phyloP scores from a whole-genome alignment of 2,113 vertebrate species.

The Larimichthys polyactis region DNA sequence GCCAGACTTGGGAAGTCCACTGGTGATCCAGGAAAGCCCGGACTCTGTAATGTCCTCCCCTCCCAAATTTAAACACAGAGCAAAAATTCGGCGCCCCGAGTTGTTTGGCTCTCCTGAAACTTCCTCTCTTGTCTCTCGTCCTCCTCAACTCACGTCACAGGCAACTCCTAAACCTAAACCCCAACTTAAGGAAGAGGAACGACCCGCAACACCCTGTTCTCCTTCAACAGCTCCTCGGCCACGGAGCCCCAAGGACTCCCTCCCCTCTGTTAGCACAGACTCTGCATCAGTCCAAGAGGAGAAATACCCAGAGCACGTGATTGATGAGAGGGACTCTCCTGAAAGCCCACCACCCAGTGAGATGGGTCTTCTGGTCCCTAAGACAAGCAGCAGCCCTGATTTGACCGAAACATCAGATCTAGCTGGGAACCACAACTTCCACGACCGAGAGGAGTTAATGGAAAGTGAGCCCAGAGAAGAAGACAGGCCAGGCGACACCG shows the following conservation, averaged over 20 bases:
- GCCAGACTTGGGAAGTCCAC: slow-evolving; percentile 81
- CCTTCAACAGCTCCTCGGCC: slow-evolving; percentile 5
- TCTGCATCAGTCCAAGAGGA: slow-evolving; percentile 61
- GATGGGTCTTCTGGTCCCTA: slow-evolving; percentile 66
- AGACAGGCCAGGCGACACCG: neutral
- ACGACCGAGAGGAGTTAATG: slow-evolving; percentile 54
- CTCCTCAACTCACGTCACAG: slow-evolving; percentile 23
- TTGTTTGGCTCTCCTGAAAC: slow-evolving; percentile 51
- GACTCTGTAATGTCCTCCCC: slow-evolving; percentile 70
- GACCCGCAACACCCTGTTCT: slow-evolving; percentile 21
- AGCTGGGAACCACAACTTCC: neutral
- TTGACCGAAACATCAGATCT: slow-evolving; percentile 10
- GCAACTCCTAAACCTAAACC: slow-evolving; percentile 49
- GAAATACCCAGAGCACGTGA: slow-evolving; percentile 83
- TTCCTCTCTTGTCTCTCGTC: slow-evolving; percentile 26
- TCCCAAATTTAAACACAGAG: slow-evolving; percentile 72
- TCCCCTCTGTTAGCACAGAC: slow-evolving; percentile 29
- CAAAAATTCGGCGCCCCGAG: slow-evolving; percentile 38
- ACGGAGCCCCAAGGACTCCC: slow-evolving; percentile 14
- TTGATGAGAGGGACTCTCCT: slow-evolving; percentile 86
- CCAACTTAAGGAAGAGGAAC: slow-evolving; percentile 13
- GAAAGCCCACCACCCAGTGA: slow-evolving; percentile 87
- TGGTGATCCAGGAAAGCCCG: slow-evolving; percentile 86
- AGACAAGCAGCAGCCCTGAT: slow-evolving; percentile 73
- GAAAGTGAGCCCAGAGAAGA: slow-evolving; percentile 49